Base-by-base conservation (phyloP, 2,797 vertebrate genomes). In the Acomys russatus region DNA sequence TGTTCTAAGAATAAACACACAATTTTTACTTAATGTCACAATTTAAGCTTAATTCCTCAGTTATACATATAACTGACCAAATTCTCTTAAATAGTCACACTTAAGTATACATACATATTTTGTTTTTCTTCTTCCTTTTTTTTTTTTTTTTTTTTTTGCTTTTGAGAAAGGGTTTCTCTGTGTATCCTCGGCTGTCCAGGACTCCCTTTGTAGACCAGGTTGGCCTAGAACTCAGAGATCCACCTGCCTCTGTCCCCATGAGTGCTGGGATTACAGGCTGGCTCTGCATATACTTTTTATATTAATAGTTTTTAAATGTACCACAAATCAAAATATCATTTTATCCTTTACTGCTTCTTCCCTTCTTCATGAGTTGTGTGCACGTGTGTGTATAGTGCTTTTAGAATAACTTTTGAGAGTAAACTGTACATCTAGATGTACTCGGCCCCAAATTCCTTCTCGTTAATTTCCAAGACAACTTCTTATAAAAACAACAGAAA, bases 1-100 rank as follows among this genome's bases (percentile, higher is more conserved):
- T 51, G 4, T 76, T 87, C 6, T 86, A 71, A 94, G 71, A 95
- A 79, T 93, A 76, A 76, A 66, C 66, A 83, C 28, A 85, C 66
- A 11, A 86, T 76, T 80, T 95, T 35, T 93, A 74, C 28, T 63
- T 82, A 92, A 83, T 83, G 35, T 86, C 17, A 30, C 73, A 68
- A 80, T 66, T 92, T 56, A 49, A 63, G 44, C 22, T 83, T 56
- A 63, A 3, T 44, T 63, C 59, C n/a, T 44, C 59, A 63, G 17
- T 63, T 44, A 64, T 44, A 64, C 25, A 30, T 68, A 9, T 35
- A 63, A 49, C 30, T 68, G 87, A 80, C 10, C 56, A 73, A 84
- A 74, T 91, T 87, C 68, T 88, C 77, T 76, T 85, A 88, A 88
- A 80, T 2, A 28, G 82, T 33, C 54, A 84, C 44, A 49, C 33